Evolutionary conservation across 1,140 invertebrate genomes (phyloP).

Genomic region (Theocolax elegans): DNA sequence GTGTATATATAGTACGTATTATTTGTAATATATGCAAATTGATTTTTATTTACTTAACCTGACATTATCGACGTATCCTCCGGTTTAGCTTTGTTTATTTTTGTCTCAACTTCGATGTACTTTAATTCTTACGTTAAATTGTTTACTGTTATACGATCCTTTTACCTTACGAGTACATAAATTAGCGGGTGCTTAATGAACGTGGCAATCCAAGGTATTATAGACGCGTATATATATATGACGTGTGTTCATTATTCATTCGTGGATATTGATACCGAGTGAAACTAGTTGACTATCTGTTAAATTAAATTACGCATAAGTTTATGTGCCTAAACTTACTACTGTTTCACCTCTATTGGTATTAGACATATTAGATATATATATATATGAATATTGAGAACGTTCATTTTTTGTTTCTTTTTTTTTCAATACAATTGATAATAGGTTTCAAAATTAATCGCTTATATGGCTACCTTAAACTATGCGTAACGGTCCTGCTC

Average conservation of each 20-base stretch:
- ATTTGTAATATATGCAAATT: not conserved
- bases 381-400: no score
- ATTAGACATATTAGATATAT: no score
- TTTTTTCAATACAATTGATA: no score
- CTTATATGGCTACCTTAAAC: no score
- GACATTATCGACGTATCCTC: not conserved
- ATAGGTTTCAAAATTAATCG: no score
- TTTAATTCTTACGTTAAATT: not conserved
- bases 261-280: slow-evolving; percentile 2
- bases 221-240: not conserved
- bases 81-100: not conserved
- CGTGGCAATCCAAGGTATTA: not conserved
- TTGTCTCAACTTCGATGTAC: not conserved
- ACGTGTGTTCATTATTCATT: slow-evolving; percentile 4
- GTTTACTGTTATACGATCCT: not conserved
- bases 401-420: no score
- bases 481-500: no score
- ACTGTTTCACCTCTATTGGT: no score
- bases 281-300: not conserved
- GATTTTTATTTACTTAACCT: slow-evolving; percentile 3
- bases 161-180: not conserved
- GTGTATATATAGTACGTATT: not conserved
- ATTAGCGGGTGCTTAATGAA: slow-evolving; percentile 10
- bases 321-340: no score
- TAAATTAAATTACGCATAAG: slow-evolving; percentile 14